Percentiles rank a stretch among this genome's conserved stretches.
Evolutionary conservation across 2,888 invertebrate species (phyloP).

Genomic region (Dynastes hyllus): DNA sequence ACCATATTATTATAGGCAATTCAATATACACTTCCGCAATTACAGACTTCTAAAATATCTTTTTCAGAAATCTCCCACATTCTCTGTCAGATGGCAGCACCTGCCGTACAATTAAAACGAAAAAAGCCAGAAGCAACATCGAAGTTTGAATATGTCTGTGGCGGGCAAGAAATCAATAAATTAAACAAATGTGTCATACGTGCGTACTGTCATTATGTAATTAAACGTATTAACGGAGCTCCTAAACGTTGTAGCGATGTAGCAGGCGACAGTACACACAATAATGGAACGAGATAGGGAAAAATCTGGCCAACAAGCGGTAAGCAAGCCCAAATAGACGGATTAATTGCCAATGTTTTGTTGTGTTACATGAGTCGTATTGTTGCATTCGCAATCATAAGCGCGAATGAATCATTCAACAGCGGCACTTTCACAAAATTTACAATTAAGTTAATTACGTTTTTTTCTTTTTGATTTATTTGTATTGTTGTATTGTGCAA

Average conservation of each 20-base stretch:
- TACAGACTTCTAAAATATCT: constrained; percentile 15
- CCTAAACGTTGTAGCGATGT: constrained; percentile 11
- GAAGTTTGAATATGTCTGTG: constrained; percentile 58
- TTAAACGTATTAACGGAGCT: constrained; percentile 42
- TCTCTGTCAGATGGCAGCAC: constrained; percentile 7
- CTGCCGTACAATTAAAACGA: background rate
- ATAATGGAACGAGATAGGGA: constrained; percentile 44
- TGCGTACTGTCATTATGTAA: constrained; percentile 52
- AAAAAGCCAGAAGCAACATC: constrained; percentile 35
- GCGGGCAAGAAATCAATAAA: constrained; percentile 59
- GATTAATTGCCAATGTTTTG: too few relatives aligned
- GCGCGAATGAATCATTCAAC: constrained; percentile 44
- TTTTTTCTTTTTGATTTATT: too few relatives aligned
- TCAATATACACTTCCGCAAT: background rate
- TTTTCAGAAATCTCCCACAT: background rate
- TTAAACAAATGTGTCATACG: constrained; percentile 52
- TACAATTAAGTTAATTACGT: constrained; percentile 13
- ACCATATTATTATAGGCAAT: background rate
- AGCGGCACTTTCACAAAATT: constrained; percentile 39
- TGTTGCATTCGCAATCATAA: constrained; percentile 8
- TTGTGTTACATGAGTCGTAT: too few relatives aligned
- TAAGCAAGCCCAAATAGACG: background rate
- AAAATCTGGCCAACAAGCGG: constrained; percentile 31
- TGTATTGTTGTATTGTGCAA: background rate
- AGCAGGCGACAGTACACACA: background rate